Percentiles rank a stretch among this genome's conserved stretches.
phyloP scores from a whole-genome alignment of 2,888 invertebrate genomes.

The Metopia argyrocephala region DNA sequence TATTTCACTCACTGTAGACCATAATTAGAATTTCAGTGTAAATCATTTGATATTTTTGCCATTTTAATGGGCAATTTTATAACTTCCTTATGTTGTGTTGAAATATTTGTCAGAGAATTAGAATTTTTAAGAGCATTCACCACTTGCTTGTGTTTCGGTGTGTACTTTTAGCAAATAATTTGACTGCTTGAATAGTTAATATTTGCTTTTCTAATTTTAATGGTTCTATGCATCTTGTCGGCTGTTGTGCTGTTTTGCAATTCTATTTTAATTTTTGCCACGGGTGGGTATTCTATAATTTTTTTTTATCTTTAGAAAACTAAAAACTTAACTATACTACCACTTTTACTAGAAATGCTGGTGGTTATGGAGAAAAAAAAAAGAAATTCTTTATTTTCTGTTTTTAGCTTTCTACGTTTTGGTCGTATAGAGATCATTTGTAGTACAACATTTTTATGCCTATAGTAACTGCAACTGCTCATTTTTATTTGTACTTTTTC shows the following conservation, averaged over 20 bases:
- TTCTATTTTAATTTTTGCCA: slow-evolving; percentile 26
- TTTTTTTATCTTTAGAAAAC: no score
- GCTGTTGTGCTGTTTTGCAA: background rate
- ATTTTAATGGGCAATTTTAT: slow-evolving; percentile 1
- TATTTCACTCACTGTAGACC: background rate
- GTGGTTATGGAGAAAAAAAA: background rate
- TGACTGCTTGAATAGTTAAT: background rate
- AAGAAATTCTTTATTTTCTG: no score
- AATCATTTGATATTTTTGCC: slow-evolving; percentile 41
- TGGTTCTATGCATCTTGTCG: background rate
- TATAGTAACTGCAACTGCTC: no score
- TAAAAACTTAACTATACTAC: no score
- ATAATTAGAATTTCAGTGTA: slow-evolving; percentile 42
- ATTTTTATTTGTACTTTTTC: no score
- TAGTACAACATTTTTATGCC: background rate
- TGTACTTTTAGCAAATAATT: no score
- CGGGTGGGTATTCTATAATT: slow-evolving; percentile 48
- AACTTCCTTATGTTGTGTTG: slow-evolving; percentile 51
- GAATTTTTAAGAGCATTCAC: slow-evolving; percentile 4
- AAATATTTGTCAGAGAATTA: slow-evolving; percentile 11
- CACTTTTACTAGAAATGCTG: no score
- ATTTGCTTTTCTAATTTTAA: slow-evolving; percentile 13
- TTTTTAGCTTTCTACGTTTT: no score
- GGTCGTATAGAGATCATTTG: background rate
- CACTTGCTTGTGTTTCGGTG: background rate